Base-by-base conservation (phyloP, 1,140 invertebrate species). In the Idris sp. region DNA sequence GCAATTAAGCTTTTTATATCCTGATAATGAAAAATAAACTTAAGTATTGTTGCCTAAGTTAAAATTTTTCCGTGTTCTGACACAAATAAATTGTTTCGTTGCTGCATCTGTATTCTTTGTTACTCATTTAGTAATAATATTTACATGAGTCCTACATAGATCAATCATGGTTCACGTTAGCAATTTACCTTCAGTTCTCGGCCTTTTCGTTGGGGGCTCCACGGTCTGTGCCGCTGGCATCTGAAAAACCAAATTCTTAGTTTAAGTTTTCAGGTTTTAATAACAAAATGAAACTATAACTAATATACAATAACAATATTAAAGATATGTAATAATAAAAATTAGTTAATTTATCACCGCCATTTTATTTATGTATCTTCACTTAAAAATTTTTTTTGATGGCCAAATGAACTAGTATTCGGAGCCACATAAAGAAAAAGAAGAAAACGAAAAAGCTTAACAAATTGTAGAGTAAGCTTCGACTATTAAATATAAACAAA, bases 141-240 rank as follows among this genome's bases (percentile, higher is more conserved):
- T 44, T 44, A 61, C 74, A 74, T 76, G 75, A 67, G 35, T 76
- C 43, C 62, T 18, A 59, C 68, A 77, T 35, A 51, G 16, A 56
- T 77, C 62, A 78, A 9, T 53, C 38, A 62, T 16, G 33, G 41
- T 79, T 44, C 38, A 62, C 19, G 48, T 79, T 80, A 81, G 85
- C 81, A 86, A 87, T 79, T 69, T 87, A 87, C 86, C 86, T 87
- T 87, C 86, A 25, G 80, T 44, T 79, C 82, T 79, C n/a, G 51
- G 44, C 62, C 84, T 86, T 74, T 87, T 87, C 30, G 25, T 69
- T 7, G 78, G 79, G 36, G 81, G 81, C 35, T 87, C 86, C 31
- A 68, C 46, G 36, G 59, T 85, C 33, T 73, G 76, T 9, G 74
- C 6, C 2, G 72, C 22, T 44, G 78, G 46, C 53, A 73, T 74